phyloP scores from a whole-genome alignment of 1,140 invertebrate genomes.

The Drosophila navojoa region DNA sequence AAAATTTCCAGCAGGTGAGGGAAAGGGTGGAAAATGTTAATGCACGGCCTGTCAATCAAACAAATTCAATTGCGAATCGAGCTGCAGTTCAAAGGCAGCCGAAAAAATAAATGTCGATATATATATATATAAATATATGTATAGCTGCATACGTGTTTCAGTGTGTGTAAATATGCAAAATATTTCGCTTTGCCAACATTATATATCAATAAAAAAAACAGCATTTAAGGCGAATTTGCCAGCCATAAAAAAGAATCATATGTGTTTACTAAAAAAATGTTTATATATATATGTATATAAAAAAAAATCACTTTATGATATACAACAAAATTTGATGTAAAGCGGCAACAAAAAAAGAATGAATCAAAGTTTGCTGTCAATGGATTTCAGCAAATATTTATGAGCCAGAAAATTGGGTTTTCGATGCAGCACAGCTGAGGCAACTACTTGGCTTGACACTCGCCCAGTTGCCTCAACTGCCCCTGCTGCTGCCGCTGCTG shows the following conservation, averaged over 20 bases:
- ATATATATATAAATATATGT: background rate
- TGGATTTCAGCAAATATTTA: slow-evolving; percentile 76
- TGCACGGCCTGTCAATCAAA: slow-evolving; percentile 66
- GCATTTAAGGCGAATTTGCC: slow-evolving; percentile 18
- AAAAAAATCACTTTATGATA: slow-evolving; percentile 43
- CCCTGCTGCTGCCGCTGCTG: slow-evolving; percentile 4
- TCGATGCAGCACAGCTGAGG: slow-evolving; percentile 26
- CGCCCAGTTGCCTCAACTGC: slow-evolving; percentile 3
- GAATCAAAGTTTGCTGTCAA: slow-evolving; percentile 69
- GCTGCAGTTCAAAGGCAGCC: slow-evolving; percentile 38
- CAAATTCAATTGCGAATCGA: slow-evolving; percentile 59
- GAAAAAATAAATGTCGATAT: slow-evolving; percentile 9
- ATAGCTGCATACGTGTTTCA: background rate
- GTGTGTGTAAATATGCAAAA: slow-evolving; percentile 62
- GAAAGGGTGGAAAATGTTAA: slow-evolving; percentile 61
- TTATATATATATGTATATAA: background rate
- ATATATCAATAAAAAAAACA: slow-evolving; percentile 70
- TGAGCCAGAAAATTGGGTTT: slow-evolving; percentile 79
- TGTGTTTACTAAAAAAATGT: slow-evolving; percentile 20
- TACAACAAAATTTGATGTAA: slow-evolving; percentile 50
- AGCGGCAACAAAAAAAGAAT: slow-evolving; percentile 30
- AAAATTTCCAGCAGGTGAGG: slow-evolving; percentile 23
- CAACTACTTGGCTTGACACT: slow-evolving; percentile 58
- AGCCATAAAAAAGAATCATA: slow-evolving; percentile 17
- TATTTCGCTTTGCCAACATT: slow-evolving; percentile 73